Percentiles rank a stretch among this genome's conserved stretches.
Conservation (phyloP, 2,797 vertebrate species). For the Prunella strophiata region DNA sequence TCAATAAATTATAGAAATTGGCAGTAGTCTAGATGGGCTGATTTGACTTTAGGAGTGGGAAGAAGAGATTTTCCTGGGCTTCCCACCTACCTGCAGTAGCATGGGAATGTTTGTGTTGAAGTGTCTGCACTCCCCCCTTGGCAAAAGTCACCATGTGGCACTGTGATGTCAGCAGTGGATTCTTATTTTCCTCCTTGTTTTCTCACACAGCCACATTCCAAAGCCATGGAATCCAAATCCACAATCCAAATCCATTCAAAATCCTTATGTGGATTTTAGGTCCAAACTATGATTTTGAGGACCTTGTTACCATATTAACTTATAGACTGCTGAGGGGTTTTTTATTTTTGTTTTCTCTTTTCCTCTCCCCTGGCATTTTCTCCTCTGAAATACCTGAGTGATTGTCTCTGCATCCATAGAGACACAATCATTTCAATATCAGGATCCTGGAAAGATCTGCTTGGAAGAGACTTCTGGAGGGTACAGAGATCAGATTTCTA, state of each 20-base stretch:
- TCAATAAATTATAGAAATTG: background rate
- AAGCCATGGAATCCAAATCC: background rate
- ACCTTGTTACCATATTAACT: background rate
- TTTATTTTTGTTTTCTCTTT: background rate
- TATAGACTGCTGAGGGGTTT: background rate
- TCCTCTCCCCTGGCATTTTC: background rate
- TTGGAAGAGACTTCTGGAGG: background rate
- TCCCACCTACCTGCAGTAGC: background rate
- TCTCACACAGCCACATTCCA: background rate
- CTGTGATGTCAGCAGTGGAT: background rate
- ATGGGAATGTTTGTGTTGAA: background rate
- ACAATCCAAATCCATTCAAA: background rate
- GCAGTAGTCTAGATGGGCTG: background rate
- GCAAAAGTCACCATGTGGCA: background rate
- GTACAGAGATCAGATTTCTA: background rate
- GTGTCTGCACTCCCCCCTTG: background rate
- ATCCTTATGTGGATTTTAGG: background rate
- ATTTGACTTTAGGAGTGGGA: background rate
- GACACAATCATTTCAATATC: background rate
- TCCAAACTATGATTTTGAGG: background rate
- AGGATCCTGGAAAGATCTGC: background rate
- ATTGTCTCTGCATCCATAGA: background rate
- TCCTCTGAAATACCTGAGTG: background rate
- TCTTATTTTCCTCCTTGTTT: background rate
- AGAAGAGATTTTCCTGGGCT: background rate